phyloP scores from a whole-genome alignment of 2,797 vertebrate genomes.

The Sebastiscus albofasciatus region DNA sequence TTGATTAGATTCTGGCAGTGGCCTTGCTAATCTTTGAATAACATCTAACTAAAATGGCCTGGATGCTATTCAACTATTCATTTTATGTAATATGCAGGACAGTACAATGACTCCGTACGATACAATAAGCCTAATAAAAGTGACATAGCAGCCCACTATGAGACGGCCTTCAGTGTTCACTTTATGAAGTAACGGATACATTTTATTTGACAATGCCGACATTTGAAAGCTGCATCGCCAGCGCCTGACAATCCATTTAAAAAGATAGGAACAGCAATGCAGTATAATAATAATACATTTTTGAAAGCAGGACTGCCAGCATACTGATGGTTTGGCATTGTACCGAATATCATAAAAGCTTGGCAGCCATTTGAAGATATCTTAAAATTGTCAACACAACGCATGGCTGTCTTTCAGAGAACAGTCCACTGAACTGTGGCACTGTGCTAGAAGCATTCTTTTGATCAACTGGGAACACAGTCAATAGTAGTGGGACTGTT shows the following conservation, averaged over 20 bases:
- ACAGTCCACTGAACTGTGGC: background rate
- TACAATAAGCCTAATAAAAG: conserved; percentile 8
- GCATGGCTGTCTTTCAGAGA: background rate
- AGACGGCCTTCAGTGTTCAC: background rate
- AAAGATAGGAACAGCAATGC: background rate
- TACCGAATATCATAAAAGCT: background rate
- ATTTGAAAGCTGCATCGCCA: background rate
- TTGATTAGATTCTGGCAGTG: background rate
- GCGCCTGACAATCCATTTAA: background rate
- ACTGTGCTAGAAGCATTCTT: background rate
- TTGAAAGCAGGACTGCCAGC: background rate
- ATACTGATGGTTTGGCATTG: background rate
- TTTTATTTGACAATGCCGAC: conserved; percentile 4
- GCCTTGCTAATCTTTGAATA: conserved; percentile 6
- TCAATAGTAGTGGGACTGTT: background rate
- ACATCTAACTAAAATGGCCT: background rate
- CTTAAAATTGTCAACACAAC: background rate
- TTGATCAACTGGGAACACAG: conserved; percentile 19
- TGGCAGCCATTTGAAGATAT: background rate
- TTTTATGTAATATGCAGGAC: background rate
- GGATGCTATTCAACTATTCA: background rate
- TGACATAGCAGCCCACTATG: background rate
- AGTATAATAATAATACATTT: background rate
- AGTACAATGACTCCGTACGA: background rate
- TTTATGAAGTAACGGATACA: background rate